Percentiles rank a stretch among this genome's conserved stretches.
These are phyloP conservation scores for Phaenicophaeus curvirostris DNA, from an alignment of 2,797 vertebrate species.

Conservation along the genomic window DNA sequence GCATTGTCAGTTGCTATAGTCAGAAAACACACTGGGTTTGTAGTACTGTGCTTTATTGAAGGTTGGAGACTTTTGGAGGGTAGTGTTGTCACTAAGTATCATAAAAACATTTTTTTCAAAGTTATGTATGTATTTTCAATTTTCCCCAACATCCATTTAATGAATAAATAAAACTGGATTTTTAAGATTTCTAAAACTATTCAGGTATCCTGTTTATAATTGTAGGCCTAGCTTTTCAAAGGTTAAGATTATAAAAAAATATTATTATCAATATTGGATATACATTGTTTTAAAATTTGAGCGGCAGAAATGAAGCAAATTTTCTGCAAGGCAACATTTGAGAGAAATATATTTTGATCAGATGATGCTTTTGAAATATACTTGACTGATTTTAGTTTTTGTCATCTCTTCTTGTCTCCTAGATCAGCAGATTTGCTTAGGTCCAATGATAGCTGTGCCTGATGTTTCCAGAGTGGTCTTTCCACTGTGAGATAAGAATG, in stretches of 20 bases:
- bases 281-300: neutral
- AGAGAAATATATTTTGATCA: neutral
- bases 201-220: neutral
- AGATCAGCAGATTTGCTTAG: neutral
- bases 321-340: neutral
- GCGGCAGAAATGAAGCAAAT: neutral
- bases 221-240: neutral
- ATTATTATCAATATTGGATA: neutral
- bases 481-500: neutral
- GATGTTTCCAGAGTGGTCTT: neutral
- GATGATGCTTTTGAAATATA: neutral
- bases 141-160: neutral
- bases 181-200: neutral
- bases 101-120: neutral
- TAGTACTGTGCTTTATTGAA: neutral
- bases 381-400: neutral
- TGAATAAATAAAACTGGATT: neutral
- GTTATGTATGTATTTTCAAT: rapidly evolving
- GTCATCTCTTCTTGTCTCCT: neutral
- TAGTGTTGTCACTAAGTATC: neutral
- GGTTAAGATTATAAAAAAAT: neutral
- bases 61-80: neutral
- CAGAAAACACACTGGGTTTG: neutral
- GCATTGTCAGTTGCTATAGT: neutral
- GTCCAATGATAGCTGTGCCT: neutral